Evolutionary conservation across 2,888 invertebrate genomes (phyloP).

Genomic region (Poecilus cupreus): DNA sequence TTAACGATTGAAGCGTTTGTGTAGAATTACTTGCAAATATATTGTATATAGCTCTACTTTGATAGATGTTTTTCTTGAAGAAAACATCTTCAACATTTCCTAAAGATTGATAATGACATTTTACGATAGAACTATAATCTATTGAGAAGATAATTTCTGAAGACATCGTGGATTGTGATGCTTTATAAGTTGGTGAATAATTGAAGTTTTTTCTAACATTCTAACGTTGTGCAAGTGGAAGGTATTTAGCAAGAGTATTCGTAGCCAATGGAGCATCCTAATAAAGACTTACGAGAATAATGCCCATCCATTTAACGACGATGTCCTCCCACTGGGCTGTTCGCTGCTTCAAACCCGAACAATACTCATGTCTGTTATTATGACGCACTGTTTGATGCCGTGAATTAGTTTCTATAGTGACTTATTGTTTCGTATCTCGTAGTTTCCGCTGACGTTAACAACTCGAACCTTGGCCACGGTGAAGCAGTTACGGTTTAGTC

Average conservation of each 20-base stretch:
- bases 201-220: conserved; percentile 6
- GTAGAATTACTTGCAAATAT: too few species aligned
- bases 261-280: conserved; percentile 32
- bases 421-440: conserved; percentile 47
- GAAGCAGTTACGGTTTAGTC: conserved; percentile 35
- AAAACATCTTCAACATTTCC: too few species aligned
- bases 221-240: not conserved
- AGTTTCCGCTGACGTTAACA: conserved; percentile 50
- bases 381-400: conserved; percentile 15
- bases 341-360: not conserved
- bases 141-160: too few species aligned
- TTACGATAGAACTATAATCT: too few species aligned
- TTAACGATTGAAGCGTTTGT: too few species aligned
- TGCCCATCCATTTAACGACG: conserved; percentile 12
- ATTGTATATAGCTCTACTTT: too few species aligned
- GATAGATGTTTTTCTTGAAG: too few species aligned
- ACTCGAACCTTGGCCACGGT: conserved; percentile 17
- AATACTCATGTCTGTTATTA: conserved; percentile 12
- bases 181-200: not conserved
- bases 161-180: too few species aligned
- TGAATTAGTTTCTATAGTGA: conserved; percentile 46
- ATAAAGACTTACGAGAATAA: conserved; percentile 46
- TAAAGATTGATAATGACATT: too few species aligned
- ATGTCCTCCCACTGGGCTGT: not conserved
- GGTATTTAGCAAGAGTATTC: conserved; percentile 13